Evolutionary conservation across 2,888 invertebrate species (phyloP).

Genomic region (Megamerina dolium): DNA sequence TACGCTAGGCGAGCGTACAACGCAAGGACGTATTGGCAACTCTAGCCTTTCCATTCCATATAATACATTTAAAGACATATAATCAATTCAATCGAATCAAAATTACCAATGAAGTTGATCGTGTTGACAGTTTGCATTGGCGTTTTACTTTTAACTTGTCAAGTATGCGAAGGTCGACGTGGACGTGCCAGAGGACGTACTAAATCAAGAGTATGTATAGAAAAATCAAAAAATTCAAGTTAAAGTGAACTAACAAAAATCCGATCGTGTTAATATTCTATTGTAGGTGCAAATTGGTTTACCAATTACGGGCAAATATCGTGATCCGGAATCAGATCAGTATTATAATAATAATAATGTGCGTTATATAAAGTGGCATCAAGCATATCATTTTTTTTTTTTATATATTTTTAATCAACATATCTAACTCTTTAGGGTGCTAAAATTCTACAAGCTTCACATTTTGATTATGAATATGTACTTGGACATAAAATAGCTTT

Average conservation of each 20-base stretch:
- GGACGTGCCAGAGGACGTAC: constrained; percentile 67
- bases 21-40: constrained; percentile 17
- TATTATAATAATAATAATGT: constrained; percentile 84
- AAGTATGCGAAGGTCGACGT: constrained; percentile 55
- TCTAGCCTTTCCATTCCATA: constrained; percentile 4
- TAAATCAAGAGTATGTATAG: constrained; percentile 61
- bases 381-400: no score
- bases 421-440: constrained; percentile 64
- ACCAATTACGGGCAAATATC: constrained; percentile 82
- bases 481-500: constrained; percentile 92
- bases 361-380: no score
- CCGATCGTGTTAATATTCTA: no score
- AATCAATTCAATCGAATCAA: no score
- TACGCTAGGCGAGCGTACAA: constrained; percentile 1
- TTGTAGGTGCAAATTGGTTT: constrained; percentile 72
- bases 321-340: constrained; percentile 84
- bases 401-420: no score
- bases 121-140: constrained; percentile 37
- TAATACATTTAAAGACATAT: constrained; percentile 4
- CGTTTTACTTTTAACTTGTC: constrained; percentile 45
- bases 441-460: constrained; percentile 80
- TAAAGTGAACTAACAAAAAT: no score
- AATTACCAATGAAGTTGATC: constrained; percentile 36
- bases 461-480: constrained; percentile 90
- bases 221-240: no score